Percentiles rank a stretch among this genome's conserved stretches.
Evolutionary conservation across 2,888 invertebrate genomes (phyloP).

Genomic region (Meiosimyza platycephala): DNA sequence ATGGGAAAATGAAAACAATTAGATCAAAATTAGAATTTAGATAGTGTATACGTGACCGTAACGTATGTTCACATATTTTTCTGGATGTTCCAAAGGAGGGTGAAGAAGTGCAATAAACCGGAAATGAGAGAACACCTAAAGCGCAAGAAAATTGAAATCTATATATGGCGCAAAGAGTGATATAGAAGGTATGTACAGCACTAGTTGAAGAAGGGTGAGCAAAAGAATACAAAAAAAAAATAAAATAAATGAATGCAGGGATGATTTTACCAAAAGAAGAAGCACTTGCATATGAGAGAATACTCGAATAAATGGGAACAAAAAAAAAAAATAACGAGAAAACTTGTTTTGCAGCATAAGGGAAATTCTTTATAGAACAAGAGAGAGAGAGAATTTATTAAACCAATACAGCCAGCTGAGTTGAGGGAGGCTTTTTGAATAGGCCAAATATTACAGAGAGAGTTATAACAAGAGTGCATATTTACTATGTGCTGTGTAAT

Average conservation of each 20-base stretch:
- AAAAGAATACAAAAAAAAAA: neutral
- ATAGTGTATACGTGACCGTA: slow-evolving; percentile 28
- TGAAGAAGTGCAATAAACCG: slow-evolving; percentile 25
- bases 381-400: neutral
- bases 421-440: slow-evolving; percentile 11
- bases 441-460: slow-evolving; percentile 5
- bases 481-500: neutral
- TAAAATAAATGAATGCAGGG: slow-evolving; percentile 21
- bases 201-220: neutral
- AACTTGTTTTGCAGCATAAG: neutral
- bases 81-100: neutral
- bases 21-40: slow-evolving; percentile 20
- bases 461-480: neutral
- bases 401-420: neutral
- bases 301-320: too few relatives aligned
- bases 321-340: too few relatives aligned
- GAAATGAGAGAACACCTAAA: slow-evolving; percentile 31
- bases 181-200: neutral
- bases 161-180: neutral
- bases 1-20: slow-evolving; percentile 17
- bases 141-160: neutral
- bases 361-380: slow-evolving; percentile 18
- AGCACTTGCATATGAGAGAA: slow-evolving; percentile 10
- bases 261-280: slow-evolving; percentile 8
- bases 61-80: slow-evolving; percentile 10